Conservation (phyloP, 1,140 invertebrate genomes). For the Holcopasites calliopsidis region DNA sequence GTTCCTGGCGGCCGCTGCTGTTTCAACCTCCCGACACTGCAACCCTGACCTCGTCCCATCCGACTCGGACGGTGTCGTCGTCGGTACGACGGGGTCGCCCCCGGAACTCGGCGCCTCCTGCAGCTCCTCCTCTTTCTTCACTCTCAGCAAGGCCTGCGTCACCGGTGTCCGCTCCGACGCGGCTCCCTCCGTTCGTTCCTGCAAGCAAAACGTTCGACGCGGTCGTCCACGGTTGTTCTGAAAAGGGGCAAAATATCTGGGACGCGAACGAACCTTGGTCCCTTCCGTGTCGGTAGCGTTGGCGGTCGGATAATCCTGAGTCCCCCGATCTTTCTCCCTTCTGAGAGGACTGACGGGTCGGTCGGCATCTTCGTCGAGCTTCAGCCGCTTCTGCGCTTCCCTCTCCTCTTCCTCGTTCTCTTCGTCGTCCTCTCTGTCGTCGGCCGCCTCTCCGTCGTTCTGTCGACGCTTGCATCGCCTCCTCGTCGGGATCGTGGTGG, state of each 20-base stretch:
- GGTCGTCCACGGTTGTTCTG: background rate
- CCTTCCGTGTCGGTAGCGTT: conserved; percentile 72
- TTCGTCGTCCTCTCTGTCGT: conserved; percentile 71
- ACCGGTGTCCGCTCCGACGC: conserved; percentile 73
- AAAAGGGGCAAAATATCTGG: background rate
- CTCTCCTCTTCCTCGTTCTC: conserved; percentile 72
- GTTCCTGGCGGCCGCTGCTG: conserved; percentile 41
- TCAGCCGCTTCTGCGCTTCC: conserved; percentile 68
- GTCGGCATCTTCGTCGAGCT: conserved; percentile 65
- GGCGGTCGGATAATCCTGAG: conserved; percentile 65
- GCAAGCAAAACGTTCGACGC: background rate
- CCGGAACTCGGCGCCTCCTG: conserved; percentile 71
- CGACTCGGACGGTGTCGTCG: conserved; percentile 56
- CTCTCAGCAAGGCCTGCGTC: conserved; percentile 75
- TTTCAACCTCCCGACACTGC: conserved; percentile 65
- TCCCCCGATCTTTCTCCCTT: conserved; percentile 66
- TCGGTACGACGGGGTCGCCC: conserved; percentile 54
- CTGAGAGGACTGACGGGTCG: conserved; percentile 64
- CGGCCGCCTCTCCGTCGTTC: conserved; percentile 56
- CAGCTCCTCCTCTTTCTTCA: conserved; percentile 78
- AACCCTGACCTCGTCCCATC: conserved; percentile 67
- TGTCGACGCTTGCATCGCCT: conserved; percentile 49
- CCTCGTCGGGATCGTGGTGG: conserved; percentile 35
- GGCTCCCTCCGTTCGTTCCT: conserved; percentile 72
- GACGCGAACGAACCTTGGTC: conserved; percentile 69